Percentiles rank a stretch among this genome's conserved stretches.
These are phyloP conservation scores for Xenopus borealis DNA, from an alignment of 2,113 vertebrate species.

Conservation along the genomic window DNA sequence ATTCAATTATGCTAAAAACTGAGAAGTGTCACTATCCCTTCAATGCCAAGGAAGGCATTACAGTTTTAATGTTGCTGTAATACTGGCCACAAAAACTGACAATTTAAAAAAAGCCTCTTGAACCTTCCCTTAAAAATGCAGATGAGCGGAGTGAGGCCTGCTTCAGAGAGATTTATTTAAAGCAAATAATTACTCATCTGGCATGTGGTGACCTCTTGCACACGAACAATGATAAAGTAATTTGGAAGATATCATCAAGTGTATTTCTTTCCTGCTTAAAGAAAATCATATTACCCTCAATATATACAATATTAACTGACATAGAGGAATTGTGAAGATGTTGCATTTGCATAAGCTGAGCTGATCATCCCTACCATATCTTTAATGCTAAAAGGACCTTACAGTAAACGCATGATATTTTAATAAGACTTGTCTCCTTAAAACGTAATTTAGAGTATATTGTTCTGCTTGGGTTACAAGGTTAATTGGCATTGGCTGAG, in stretches of 20 bases:
- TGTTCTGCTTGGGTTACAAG: constrained; percentile 12
- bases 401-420: constrained; percentile 18
- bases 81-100: no score
- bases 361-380: constrained; percentile 8
- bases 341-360: constrained; percentile 21
- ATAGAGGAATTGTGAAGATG: constrained; percentile 4
- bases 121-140: no score
- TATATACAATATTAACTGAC: constrained; percentile 17
- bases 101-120: no score
- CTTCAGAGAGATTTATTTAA: no score
- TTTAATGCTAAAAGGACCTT: constrained; percentile 19
- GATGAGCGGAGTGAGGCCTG: no score
- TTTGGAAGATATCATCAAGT: neutral
- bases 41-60: no score
- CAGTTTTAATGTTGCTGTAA: no score
- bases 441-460: constrained; percentile 32
- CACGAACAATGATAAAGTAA: neutral
- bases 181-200: no score
- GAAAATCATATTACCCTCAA: neutral
- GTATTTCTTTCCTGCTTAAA: constrained; percentile 3
- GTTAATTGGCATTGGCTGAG: constrained; percentile 28
- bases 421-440: constrained; percentile 22
- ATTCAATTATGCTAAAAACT: no score
- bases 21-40: no score
- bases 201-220: no score